phyloP scores from a whole-genome alignment of 2,797 vertebrate genomes.

The Tolypeutes matacus region DNA sequence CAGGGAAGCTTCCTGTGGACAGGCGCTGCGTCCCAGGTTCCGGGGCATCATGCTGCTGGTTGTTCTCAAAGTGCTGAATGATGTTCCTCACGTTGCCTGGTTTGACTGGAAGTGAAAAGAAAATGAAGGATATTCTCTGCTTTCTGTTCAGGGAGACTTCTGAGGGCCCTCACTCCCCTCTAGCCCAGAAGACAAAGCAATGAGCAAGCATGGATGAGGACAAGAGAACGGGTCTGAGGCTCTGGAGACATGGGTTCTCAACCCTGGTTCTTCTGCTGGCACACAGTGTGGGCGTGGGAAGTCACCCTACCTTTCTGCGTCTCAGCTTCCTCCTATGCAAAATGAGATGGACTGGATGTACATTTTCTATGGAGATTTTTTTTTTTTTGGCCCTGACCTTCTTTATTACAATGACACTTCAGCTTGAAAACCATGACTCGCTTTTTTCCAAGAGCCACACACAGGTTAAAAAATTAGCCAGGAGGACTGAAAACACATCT shows the following conservation, averaged over 20 bases:
- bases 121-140: not conserved
- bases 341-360: not conserved
- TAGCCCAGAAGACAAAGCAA: conserved; percentile 60
- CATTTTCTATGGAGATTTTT: not conserved
- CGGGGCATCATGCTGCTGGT: conserved; percentile 89
- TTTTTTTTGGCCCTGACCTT: not conserved
- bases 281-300: not conserved
- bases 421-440: not conserved
- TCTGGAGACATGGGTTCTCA: not conserved
- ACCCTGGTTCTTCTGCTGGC: not conserved
- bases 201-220: conserved; percentile 27
- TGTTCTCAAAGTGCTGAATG: conserved; percentile 97
- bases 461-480: not conserved
- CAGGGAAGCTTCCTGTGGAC: conserved; percentile 94
- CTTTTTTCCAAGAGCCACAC: conserved; percentile 26
- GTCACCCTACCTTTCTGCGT: not conserved
- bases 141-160: not conserved
- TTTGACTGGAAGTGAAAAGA: conserved; percentile 89
- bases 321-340: not conserved
- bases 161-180: conserved; percentile 8
- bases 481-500: not conserved
- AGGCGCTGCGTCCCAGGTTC: conserved; percentile 90
- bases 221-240: not conserved
- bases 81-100: conserved; percentile 95
- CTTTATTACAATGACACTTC: not conserved